Evolutionary conservation across 2,888 invertebrate species (phyloP).

Genomic region (Platycheirus albimanus): DNA sequence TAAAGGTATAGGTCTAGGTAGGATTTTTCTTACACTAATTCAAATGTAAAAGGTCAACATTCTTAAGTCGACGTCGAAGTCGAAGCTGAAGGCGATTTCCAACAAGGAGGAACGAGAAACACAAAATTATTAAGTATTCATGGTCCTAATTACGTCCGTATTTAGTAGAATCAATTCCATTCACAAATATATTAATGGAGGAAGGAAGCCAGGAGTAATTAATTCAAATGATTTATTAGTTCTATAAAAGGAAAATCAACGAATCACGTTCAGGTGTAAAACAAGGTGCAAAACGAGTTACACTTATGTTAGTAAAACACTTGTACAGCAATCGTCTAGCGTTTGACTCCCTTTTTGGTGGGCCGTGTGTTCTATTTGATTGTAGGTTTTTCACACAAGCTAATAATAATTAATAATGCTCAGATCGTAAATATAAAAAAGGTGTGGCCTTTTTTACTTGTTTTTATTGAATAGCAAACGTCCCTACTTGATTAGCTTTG

Average conservation of each 20-base stretch:
- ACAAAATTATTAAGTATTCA: not conserved
- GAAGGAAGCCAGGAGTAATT: slow-evolving; percentile 6
- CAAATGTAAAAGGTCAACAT: not conserved
- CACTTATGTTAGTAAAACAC: slow-evolving; percentile 2
- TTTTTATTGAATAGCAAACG: no score
- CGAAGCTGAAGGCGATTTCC: not conserved
- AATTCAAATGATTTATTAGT: slow-evolving; percentile 33
- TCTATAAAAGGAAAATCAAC: slow-evolving; percentile 11
- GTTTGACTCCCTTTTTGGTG: slow-evolving; percentile 7
- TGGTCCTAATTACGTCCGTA: not conserved
- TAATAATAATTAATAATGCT: not conserved
- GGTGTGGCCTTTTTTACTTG: no score
- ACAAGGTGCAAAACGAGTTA: slow-evolving; percentile 27
- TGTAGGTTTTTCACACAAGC: slow-evolving; percentile 7
- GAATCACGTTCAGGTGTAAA: slow-evolving; percentile 21
- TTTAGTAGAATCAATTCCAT: not conserved
- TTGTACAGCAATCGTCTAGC: slow-evolving; percentile 2
- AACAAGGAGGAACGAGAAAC: not conserved
- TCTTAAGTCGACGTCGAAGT: not conserved
- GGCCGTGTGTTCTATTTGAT: not conserved
- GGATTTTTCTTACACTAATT: not conserved
- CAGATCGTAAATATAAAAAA: not conserved
- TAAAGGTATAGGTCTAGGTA: no score
- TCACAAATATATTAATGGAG: slow-evolving; percentile 1
- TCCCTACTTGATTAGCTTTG: no score